Base-by-base conservation (phyloP, 2,797 vertebrate species). In the Eurystomus glaucurus region DNA sequence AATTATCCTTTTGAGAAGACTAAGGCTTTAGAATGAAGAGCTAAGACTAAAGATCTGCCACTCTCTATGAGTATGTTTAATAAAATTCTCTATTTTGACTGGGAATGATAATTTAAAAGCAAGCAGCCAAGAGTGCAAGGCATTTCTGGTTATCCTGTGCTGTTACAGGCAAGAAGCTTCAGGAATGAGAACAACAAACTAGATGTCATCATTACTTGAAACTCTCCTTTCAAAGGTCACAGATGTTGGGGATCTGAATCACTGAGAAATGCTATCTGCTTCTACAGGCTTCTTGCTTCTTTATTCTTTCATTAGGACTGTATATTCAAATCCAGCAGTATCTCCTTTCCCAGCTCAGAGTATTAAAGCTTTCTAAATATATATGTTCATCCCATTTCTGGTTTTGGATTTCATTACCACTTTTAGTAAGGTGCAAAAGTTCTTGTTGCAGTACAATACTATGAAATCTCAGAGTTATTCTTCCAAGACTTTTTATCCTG, bases 101-200 rank as follows among this genome's bases (percentile, higher is more conserved):
- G 29, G 23, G 26, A 92, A 82, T 87, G 25, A 10, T 94, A 91
- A 96, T 88, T 85, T 61, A 52, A 92, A 91, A 97, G 61, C 54
- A 82, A 88, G 62, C 62, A 96, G 58, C 58, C 82, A 92, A 84
- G 46, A 92, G n/a, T 4, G 14, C 51, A 76, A 72, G 60, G 33
- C 51, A 60, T 82, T 85, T 88, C 39, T 87, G 39, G 86, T 93
- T 93, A 57, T 77, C 88, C 76, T 69, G 46, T 93, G 55, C 87
- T 71, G 46, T 78, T 78, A 72, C 37, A 88, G 61, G 9, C 82
- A 81, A 65, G 81, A 88, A 93, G n/a, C 21, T 66, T 77, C 51
- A 46, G 51, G 57, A 85, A 85, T 22, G 11, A 72, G 55, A 92
- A 82, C 70, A 86, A 70, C 55, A 87, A 92, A 68, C 25, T 35